phyloP scores from a whole-genome alignment of 2,888 invertebrate species.

The Lepidocyrtinus sp. region DNA sequence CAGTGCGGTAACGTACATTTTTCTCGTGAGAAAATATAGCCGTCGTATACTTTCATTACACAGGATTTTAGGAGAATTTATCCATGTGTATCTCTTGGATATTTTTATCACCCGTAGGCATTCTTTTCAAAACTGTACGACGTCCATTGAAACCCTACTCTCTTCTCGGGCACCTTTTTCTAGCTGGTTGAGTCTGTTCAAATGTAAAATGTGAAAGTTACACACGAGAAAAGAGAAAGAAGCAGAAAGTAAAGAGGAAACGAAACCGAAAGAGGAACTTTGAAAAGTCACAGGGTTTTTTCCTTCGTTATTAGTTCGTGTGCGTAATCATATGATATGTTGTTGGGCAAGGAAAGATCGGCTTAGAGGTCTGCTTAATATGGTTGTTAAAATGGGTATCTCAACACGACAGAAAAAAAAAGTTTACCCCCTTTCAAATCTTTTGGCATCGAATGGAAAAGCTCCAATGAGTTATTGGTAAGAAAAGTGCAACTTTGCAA shows the following conservation, averaged over 20 bases:
- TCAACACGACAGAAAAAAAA: slow-evolving; percentile 51
- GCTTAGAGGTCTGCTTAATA: slow-evolving; percentile 5
- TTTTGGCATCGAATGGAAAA: slow-evolving; percentile 59
- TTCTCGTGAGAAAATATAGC: not conserved
- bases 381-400: slow-evolving; percentile 7
- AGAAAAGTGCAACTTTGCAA: slow-evolving; percentile 68
- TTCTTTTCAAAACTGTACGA: too few species aligned
- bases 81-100: not conserved
- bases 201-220: slow-evolving; percentile 18
- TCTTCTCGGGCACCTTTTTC: not conserved
- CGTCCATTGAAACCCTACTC: not conserved
- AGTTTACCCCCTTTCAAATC: slow-evolving; percentile 49
- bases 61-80: slow-evolving; percentile 11
- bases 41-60: slow-evolving; percentile 15
- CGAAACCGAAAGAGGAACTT: not conserved
- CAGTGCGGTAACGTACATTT: not conserved
- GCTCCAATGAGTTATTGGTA: slow-evolving; percentile 68
- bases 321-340: slow-evolving; percentile 3
- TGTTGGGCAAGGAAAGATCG: not conserved
- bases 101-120: not conserved
- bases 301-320: too few species aligned
- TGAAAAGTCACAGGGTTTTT: slow-evolving; percentile 11
- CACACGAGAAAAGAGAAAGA: not conserved
- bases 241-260: not conserved
- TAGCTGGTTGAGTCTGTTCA: not conserved